Percentiles rank a stretch among this genome's conserved stretches.
Conservation (phyloP, 2,113 vertebrate species). For the Brachypodius melanocephalos region DNA sequence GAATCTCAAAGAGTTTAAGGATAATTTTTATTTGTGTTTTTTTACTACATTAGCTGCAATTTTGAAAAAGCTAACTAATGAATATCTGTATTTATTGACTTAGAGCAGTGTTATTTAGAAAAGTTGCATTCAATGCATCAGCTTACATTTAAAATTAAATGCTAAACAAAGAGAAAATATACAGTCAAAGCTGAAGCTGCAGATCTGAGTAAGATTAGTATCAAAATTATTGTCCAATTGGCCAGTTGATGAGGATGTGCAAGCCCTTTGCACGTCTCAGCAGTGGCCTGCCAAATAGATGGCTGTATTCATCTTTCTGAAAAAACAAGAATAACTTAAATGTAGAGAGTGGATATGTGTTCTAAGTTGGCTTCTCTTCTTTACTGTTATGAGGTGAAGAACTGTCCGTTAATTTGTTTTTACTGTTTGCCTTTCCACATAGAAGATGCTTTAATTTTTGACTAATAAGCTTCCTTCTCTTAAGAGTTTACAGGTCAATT, state of each 20-base stretch:
- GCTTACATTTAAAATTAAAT: background rate
- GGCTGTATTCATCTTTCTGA: background rate
- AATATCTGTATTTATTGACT: background rate
- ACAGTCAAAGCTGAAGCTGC: background rate
- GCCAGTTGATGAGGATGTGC: background rate
- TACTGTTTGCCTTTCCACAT: background rate
- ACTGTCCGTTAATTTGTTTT: background rate
- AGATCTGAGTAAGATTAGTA: background rate
- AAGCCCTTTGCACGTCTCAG: background rate
- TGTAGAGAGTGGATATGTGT: background rate
- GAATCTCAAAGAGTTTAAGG: background rate
- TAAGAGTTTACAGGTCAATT: accelerated
- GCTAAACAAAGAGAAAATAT: background rate
- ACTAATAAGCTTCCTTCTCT: background rate
- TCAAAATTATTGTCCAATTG: background rate
- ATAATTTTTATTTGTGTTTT: background rate
- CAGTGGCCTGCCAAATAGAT: background rate
- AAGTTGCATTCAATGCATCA: background rate
- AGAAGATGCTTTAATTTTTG: background rate
- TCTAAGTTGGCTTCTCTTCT: background rate
- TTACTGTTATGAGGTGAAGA: background rate
- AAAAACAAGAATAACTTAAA: background rate
- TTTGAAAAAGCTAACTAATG: background rate
- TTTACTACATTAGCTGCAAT: background rate
- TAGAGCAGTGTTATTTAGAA: background rate